These are phyloP conservation scores for Euura saliciscinereae DNA, from an alignment of 1,140 invertebrate species.

Conservation along the genomic window DNA sequence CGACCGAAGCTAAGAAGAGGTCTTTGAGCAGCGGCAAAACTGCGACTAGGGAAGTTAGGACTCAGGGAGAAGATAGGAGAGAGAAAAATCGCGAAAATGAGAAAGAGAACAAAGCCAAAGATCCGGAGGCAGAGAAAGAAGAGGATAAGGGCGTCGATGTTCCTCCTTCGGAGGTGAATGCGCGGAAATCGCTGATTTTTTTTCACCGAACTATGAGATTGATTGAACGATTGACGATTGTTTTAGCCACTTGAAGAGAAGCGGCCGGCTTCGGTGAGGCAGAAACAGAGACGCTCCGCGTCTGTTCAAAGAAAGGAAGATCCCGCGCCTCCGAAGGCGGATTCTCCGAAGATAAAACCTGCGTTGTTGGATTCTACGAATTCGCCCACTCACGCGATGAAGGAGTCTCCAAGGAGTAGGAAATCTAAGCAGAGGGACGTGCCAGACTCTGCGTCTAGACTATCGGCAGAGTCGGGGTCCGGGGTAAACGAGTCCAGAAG, in stretches of 20 bases:
- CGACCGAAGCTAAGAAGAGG: constrained; percentile 27
- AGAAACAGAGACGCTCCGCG: constrained; percentile 8
- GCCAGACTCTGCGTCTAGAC: background rate
- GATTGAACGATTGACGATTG: background rate
- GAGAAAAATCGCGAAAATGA: constrained; percentile 21
- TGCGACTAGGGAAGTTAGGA: background rate
- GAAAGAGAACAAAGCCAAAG: constrained; percentile 12
- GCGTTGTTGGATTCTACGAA: constrained; percentile 3
- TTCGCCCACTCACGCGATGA: background rate
- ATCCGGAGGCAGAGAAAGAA: background rate
- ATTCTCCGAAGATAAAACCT: background rate
- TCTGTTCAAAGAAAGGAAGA: constrained; percentile 30
- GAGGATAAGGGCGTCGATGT: constrained; percentile 15
- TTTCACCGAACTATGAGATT: no score
- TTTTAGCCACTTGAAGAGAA: constrained; percentile 9
- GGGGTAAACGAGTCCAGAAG: background rate
- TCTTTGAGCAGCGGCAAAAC: constrained; percentile 20
- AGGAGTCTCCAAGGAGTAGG: background rate
- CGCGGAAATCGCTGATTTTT: no score
- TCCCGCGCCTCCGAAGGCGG: constrained; percentile 12
- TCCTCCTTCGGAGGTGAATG: constrained; percentile 1
- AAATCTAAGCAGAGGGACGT: constrained; percentile 17
- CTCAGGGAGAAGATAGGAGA: constrained; percentile 7
- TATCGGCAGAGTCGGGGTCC: background rate
- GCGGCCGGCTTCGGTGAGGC: background rate